A percentile compares a stretch with the other conserved stretches of the same genome.
phyloP scores from a whole-genome alignment of 2,113 vertebrate genomes.

The Hylia prasina region DNA sequence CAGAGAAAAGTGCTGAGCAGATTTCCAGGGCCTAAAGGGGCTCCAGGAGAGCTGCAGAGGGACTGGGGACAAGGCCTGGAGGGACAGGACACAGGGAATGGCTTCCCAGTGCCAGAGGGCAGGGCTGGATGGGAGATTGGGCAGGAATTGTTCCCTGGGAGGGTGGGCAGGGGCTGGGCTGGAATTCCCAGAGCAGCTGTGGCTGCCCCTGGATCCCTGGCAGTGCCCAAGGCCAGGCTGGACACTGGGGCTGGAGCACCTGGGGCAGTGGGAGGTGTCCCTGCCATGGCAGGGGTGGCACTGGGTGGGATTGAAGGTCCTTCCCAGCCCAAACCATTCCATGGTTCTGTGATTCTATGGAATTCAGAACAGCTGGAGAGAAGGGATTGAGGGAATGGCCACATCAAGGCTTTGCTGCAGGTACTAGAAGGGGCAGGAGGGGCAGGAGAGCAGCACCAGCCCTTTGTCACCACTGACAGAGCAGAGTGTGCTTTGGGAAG shows the following conservation, averaged over 20 bases:
- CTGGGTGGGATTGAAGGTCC: accelerated
- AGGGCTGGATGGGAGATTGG: neutral
- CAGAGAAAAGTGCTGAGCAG: neutral
- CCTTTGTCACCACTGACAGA: neutral
- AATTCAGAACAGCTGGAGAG: neutral
- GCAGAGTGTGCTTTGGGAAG: neutral
- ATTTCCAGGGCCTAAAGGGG: neutral
- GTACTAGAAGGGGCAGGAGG: neutral
- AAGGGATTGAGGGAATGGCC: neutral
- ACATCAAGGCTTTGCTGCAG: neutral
- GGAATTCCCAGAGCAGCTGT: neutral
- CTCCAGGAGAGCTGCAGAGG: neutral
- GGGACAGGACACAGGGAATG: neutral
- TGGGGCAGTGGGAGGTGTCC: neutral
- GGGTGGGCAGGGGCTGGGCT: neutral
- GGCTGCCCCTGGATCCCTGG: neutral
- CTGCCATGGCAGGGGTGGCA: neutral
- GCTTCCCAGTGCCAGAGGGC: neutral
- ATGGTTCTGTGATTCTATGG: neutral
- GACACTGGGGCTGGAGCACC: neutral
- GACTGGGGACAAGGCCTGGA: neutral
- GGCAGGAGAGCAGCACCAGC: neutral
- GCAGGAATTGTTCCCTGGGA: neutral
- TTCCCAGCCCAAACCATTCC: neutral
- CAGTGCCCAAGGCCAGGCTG: neutral